Evolutionary conservation across 2,797 vertebrate species (phyloP), one percentile per base, ranked within the genome.

Genomic region (Bradypodion ventrale): DNA sequence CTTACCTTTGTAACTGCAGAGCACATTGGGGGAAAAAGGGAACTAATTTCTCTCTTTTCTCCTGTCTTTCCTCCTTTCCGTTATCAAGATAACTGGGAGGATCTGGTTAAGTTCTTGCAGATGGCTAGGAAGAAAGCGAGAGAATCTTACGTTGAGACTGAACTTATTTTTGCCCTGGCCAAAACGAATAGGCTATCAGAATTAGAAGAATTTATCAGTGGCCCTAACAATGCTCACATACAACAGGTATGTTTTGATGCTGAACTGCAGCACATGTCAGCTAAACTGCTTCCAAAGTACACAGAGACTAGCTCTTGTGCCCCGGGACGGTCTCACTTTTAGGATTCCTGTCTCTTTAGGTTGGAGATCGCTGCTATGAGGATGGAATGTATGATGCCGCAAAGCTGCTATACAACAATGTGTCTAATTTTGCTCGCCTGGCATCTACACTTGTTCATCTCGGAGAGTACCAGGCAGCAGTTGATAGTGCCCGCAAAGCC

Each of bases 131-230:
- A 98, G 93, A 99, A 98, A 92, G 96, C 97, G 82, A 96, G 95
- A 1, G 98, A 98, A 89, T 98, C 98, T 0, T 98, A 98, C 0
- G 97, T 98, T 59, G 98, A 99, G 91, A 99, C 97, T 0, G 98
- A 99, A 93, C 95, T 99, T 82, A 98, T 98, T 91, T 99, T 99
- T 90, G 98, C 98, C 62, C 91, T 99, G 94, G 98, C 98, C 74
- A 99, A 99, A 96, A 99, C 98, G 21, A 97, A 97, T 91, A 97
- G 97, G 84, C 95, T 99, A 32, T 98, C 98, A 35, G 98, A 99
- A 93, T 84, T 93, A 79, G 95, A 95, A 63, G 97, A 97, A 87
- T 98, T 96, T 91, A 95, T 98, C 84, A 97, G 96, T 37, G 97
- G 97, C 52, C 97, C 97, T 85, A 98, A 97, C 95, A 98, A 97